phyloP scores from a whole-genome alignment of 2,797 vertebrate species.

The Pogoniulus pusillus region DNA sequence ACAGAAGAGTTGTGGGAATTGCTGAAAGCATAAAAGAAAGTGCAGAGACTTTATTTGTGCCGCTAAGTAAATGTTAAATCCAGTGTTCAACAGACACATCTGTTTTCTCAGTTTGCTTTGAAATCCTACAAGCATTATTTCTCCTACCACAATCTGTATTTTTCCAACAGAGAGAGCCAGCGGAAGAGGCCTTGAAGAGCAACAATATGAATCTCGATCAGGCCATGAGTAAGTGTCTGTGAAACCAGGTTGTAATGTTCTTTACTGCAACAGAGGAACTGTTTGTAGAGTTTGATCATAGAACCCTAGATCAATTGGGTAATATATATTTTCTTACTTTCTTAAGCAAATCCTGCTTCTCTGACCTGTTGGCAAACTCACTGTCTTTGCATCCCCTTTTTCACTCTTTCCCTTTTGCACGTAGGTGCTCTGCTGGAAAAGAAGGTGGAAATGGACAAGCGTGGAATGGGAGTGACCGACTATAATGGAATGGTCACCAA shows the following conservation, averaged over 20 bases:
- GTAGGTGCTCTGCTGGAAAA: slow-evolving; percentile 97
- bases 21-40: not conserved
- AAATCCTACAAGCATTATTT: not conserved
- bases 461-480: slow-evolving; percentile 93
- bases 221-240: slow-evolving; percentile 93
- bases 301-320: not conserved
- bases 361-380: not conserved
- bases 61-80: not conserved
- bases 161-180: slow-evolving; percentile 93
- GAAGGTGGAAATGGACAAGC: slow-evolving; percentile 98
- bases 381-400: not conserved
- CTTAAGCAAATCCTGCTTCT: not conserved
- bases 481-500: slow-evolving; percentile 95
- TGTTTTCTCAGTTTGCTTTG: not conserved
- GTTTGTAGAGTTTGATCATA: not conserved
- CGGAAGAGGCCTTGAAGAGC: slow-evolving; percentile 98
- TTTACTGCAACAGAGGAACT: not conserved
- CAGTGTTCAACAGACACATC: not conserved
- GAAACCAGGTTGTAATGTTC: not conserved
- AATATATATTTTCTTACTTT: not conserved
- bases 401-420: not conserved
- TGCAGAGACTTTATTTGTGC: not conserved
- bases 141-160: not conserved
- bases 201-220: slow-evolving; percentile 99
- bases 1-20: not conserved